phyloP scores from a whole-genome alignment of 35 echinoderm and acorn worm genomes.

The Apostichopus japonicus region DNA sequence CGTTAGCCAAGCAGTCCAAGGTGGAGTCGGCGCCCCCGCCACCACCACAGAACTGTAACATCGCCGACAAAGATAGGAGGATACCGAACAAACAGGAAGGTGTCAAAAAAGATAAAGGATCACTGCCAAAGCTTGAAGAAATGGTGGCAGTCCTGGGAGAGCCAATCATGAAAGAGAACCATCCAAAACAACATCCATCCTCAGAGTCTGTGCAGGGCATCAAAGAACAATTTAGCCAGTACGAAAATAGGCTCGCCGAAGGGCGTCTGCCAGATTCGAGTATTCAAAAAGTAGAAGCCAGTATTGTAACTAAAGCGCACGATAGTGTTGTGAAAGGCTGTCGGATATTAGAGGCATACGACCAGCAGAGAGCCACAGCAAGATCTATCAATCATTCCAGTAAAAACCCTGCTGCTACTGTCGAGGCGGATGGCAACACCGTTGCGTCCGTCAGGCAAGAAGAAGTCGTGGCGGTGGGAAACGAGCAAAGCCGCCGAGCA shows the following conservation, averaged over 20 bases:
- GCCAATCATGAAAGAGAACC: slow-evolving; percentile 20
- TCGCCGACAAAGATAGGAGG: not conserved
- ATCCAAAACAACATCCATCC: not conserved
- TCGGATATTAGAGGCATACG: not conserved
- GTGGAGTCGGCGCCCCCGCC: not conserved
- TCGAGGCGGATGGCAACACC: not conserved
- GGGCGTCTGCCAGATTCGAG: not conserved
- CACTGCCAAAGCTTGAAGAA: slow-evolving; percentile 83
- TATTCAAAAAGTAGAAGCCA: not conserved
- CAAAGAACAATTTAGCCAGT: not conserved
- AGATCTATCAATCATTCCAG: slow-evolving; percentile 9
- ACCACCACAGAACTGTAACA: not conserved
- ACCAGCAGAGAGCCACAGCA: not conserved
- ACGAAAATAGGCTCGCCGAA: not conserved
- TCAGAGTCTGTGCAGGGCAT: not conserved
- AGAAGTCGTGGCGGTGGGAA: not conserved
- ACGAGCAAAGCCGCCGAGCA: not conserved
- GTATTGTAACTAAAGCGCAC: not conserved
- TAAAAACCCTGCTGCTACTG: not conserved
- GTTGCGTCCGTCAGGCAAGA: not conserved
- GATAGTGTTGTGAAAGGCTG: not conserved
- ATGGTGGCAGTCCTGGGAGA: slow-evolving; percentile 87
- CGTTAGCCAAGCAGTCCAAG: not conserved
- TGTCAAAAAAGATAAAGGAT: slow-evolving; percentile 58
- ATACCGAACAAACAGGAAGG: slow-evolving; percentile 30